phyloP scores from a whole-genome alignment of 2,888 invertebrate species.

The Creontiades dilutus region DNA sequence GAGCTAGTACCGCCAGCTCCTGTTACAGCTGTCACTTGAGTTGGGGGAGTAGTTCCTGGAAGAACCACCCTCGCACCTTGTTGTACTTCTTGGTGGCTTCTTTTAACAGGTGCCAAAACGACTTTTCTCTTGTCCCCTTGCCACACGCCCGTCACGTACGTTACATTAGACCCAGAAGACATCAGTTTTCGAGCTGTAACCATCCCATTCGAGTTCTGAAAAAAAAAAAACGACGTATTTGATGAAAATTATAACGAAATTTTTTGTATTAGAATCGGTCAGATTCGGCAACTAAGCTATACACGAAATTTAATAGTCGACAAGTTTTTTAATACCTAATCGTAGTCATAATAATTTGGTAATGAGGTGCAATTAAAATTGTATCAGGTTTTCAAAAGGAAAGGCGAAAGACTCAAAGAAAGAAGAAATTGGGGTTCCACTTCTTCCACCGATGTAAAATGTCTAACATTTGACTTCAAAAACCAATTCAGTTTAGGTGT shows the following conservation, averaged over 20 bases:
- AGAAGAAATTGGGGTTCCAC: no score
- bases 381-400: no score
- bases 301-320: no score
- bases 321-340: no score
- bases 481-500: no score
- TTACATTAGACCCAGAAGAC: constrained; percentile 4
- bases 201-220: constrained; percentile 26
- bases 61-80: not conserved
- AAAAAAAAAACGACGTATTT: not conserved
- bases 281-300: no score
- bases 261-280: no score
- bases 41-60: not conserved
- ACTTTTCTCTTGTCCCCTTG: constrained; percentile 19
- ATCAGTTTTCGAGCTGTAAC: constrained; percentile 22
- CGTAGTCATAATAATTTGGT: no score
- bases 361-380: no score
- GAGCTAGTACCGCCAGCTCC: not conserved
- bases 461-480: no score
- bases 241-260: not conserved
- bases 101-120: constrained; percentile 12
- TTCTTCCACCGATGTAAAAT: no score
- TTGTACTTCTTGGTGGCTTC: not conserved
- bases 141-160: constrained; percentile 22
- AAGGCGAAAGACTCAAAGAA: no score
- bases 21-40: constrained; percentile 9